Conservation (phyloP, 2,888 invertebrate species). For the Brenthis hecate region DNA sequence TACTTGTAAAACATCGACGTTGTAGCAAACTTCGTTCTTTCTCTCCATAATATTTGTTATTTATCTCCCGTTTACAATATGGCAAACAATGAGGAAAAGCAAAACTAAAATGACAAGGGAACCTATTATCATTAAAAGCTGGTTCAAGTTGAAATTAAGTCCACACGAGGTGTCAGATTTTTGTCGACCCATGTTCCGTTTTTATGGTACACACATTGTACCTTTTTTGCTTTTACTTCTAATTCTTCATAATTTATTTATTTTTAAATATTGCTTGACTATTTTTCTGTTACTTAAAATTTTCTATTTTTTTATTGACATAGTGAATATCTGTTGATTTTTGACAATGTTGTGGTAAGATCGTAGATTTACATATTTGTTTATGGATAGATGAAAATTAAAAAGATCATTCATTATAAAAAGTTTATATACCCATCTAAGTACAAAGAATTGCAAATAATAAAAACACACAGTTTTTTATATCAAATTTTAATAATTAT, state of each 20-base stretch:
- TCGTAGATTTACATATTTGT: background rate
- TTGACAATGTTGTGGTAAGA: slow-evolving; percentile 11
- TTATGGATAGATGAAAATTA: slow-evolving; percentile 1
- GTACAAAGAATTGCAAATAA: no score
- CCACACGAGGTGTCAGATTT: slow-evolving; percentile 40
- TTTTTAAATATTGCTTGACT: background rate
- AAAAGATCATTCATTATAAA: background rate
- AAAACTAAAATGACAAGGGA: slow-evolving; percentile 63
- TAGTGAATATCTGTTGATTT: background rate
- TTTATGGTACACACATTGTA: slow-evolving; percentile 33
- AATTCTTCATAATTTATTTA: slow-evolving; percentile 24
- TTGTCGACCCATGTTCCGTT: slow-evolving; percentile 44
- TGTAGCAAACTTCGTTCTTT: slow-evolving; percentile 44
- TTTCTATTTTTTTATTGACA: slow-evolving; percentile 12
- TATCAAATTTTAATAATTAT: no score
- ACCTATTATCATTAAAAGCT: slow-evolving; percentile 63
- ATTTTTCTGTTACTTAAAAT: background rate
- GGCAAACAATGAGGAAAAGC: slow-evolving; percentile 64
- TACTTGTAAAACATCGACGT: slow-evolving; percentile 57
- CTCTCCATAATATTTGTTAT: slow-evolving; percentile 32
- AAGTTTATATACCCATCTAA: background rate
- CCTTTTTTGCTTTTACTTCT: slow-evolving; percentile 10
- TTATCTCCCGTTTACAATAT: slow-evolving; percentile 58
- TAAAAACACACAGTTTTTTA: no score
- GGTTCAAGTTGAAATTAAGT: slow-evolving; percentile 59